Evolutionary conservation across 2,113 vertebrate species (phyloP), one percentile per base, ranked within the genome.

Genomic region (Aegithalos caudatus): DNA sequence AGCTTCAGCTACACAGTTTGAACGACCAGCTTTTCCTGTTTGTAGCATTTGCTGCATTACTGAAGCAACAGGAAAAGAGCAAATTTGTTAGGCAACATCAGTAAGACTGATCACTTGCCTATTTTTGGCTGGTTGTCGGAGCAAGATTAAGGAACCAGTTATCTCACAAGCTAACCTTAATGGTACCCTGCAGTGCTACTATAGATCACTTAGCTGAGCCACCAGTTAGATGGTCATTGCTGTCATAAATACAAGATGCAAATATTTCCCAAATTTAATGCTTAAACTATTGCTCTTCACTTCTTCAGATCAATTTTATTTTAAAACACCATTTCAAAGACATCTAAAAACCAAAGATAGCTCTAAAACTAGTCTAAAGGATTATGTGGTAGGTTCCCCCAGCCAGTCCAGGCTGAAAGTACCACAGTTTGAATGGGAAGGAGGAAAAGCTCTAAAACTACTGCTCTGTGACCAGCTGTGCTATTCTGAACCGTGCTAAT

Each of bases 101-200:
- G 66, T 83, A 83, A 86, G 82, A 72, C 58, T 23, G 29, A 88
- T 82, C n/a, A 50, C 42, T 77, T 88, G n/a, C 50, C 50, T 80
- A 8, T 29, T 92, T 95, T 69, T 80, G 71, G 5, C 62, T 72
- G 42, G 31, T 61, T 90, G 29, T 76, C 70, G 85, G 62, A 72
- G 64, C 13, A 86, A 80, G 70, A 60, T 85, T 82, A 87, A 94
- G 64, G 67, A 86, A 77, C 37, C 38, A 15, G 77, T 66, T 92
- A 88, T 40, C 29, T 47, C 22, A 73, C 42, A 77, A 57, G 22
- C 31, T 74, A 83, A 67, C 22, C 17, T 87, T 87, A 91, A 31
- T 72, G 3, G 29, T 70, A 90, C 57, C 42, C 48, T 84, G 48
- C 37, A 67, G n/a, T 86, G 35, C 45, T 73, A 33, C 81, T 48